Percentiles rank a stretch among this genome's conserved stretches.
Evolutionary conservation across 2,797 vertebrate species (phyloP).

Genomic region (Xenopus petersii): DNA sequence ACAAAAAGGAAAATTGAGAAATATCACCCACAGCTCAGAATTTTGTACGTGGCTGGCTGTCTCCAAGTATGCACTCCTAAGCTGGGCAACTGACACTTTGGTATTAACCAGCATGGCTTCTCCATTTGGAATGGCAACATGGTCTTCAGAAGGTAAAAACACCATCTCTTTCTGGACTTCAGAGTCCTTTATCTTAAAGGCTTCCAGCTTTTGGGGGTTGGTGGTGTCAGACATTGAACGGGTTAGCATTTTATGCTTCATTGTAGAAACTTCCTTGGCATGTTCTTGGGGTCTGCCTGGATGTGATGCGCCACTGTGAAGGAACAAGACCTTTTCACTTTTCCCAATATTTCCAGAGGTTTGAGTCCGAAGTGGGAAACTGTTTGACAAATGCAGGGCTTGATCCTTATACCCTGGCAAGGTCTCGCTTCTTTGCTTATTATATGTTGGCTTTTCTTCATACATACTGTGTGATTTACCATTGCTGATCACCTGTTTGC

Average conservation of each 20-base stretch:
- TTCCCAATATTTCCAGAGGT: constrained; percentile 56
- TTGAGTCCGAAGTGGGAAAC: constrained; percentile 54
- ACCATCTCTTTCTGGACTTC: constrained; percentile 38
- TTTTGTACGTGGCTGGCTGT: constrained; percentile 72
- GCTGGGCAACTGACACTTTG: constrained; percentile 86
- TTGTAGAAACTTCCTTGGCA: constrained; percentile 52
- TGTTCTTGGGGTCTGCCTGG: constrained; percentile 49
- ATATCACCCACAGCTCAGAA: constrained; percentile 86
- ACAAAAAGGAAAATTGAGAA: constrained; percentile 41
- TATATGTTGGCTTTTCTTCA: constrained; percentile 52
- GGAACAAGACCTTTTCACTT: constrained; percentile 61
- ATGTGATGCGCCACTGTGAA: constrained; percentile 58
- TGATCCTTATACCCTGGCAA: constrained; percentile 49
- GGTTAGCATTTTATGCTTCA: constrained; percentile 70
- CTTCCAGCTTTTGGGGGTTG: constrained; percentile 66
- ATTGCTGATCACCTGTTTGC: constrained; percentile 64
- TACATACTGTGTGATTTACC: constrained; percentile 63
- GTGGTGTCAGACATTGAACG: constrained; percentile 84
- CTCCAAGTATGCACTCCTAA: constrained; percentile 86
- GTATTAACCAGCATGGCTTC: constrained; percentile 71
- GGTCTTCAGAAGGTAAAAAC: constrained; percentile 55
- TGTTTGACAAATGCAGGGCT: constrained; percentile 51
- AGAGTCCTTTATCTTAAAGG: constrained; percentile 57
- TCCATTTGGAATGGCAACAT: constrained; percentile 52
- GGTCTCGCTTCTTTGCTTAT: constrained; percentile 38